These are phyloP conservation scores for Danio albolineatus DNA, from an alignment of 2,797 vertebrate species.

Conservation along the genomic window DNA sequence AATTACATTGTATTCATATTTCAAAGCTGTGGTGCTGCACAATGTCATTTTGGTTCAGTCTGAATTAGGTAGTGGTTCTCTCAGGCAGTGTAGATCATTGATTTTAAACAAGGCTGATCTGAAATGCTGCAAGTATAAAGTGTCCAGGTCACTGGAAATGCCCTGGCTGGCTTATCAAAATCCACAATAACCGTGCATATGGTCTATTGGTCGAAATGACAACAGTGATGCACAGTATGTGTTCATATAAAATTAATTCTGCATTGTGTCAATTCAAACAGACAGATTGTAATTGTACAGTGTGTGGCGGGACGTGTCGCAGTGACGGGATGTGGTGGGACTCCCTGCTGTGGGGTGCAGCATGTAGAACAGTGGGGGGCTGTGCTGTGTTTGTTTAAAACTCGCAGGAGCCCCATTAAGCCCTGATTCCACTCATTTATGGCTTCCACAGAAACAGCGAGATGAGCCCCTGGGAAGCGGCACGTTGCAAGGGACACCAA, in stretches of 20 bases:
- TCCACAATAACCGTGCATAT: no score
- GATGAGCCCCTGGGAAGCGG: conserved; percentile 83
- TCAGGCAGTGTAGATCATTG: no score
- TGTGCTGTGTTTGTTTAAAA: conserved; percentile 84
- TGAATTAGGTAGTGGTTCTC: no score
- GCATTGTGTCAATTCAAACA: not conserved
- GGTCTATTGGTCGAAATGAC: no score
- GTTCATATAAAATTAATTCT: not conserved
- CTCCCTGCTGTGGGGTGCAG: conserved; percentile 80
- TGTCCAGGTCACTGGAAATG: no score
- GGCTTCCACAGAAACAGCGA: conserved; percentile 82
- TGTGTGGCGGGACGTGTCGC: not conserved
- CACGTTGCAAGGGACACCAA: conserved; percentile 87
- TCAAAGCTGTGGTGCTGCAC: no score
- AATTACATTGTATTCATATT: no score
- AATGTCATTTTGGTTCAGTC: no score
- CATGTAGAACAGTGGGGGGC: conserved; percentile 82
- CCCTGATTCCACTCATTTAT: conserved; percentile 85
- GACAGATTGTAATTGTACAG: not conserved
- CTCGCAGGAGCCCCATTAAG: conserved; percentile 84
- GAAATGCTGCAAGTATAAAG: no score
- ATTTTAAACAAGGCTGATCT: no score
- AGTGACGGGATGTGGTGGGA: conserved; percentile 43
- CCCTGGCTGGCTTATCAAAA: no score
- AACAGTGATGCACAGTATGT: not conserved